Evolutionary conservation across 2,797 vertebrate species (phyloP), one percentile per base, ranked within the genome.

Genomic region (Sphenodon punctatus): DNA sequence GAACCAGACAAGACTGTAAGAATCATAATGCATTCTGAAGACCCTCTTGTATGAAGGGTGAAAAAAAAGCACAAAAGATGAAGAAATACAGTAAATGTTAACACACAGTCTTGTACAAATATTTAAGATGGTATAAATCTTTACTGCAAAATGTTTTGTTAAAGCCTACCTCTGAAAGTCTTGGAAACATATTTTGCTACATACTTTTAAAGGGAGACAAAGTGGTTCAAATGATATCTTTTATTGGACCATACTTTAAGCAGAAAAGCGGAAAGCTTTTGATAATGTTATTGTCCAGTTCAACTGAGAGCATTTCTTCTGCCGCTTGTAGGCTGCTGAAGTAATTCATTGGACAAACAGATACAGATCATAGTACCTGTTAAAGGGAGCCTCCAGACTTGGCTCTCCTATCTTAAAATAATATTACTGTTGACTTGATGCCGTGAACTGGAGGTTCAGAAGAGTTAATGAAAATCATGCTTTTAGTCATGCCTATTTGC

Each of bases 381-480:
- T 95, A 93, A 96, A 95, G 93, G 93, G 84, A 89, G 60, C n/a
- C 12, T 73, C 73, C 86, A 83, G 87, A 93, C 94, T 92, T 85
- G 72, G 85, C 83, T 89, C 89, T 80, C 84, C 95, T 92, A 95
- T 96, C 94, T 95, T 90, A 92, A 92, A 70, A 8, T 93, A 88
- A 61, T 87, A 88, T 94, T 90, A 84, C 89, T 53, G 59, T 46
- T 90, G 81, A 79, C 34, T 2, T 3, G 11, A 20, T 23, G 64
- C 89, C 89, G 53, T 32, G 56, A 72, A n/a, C 46, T 69, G 39
- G 80, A 66, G 49, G 85, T 80, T 89, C 66, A 75, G 61, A 84
- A 88, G 82, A 91, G 85, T 91, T 95, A 95, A 95, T 95, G 94
- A 95, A 96, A 96, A 94, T 95, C 96, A 95, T 93, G 86, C 85